A percentile compares a stretch with the other conserved stretches of the same genome.
Evolutionary conservation across 2,113 vertebrate species (phyloP).

Genomic region (Pseudopipra pipra): DNA sequence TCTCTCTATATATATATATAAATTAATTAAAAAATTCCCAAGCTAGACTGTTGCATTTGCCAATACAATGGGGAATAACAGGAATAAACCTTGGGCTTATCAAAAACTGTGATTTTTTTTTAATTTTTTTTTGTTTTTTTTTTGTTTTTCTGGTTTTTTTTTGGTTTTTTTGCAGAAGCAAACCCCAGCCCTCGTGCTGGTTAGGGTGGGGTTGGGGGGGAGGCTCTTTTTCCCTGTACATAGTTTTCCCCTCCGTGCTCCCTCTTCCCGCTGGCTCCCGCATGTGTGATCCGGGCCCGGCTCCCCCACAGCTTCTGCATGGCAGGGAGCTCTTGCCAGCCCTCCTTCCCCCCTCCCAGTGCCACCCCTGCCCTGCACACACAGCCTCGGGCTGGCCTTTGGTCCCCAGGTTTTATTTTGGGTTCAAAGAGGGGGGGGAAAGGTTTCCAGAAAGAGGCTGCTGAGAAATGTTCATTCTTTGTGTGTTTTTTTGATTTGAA

Average conservation of each 20-base stretch:
- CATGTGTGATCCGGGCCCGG: conserved; percentile 7
- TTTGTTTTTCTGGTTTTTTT: no score
- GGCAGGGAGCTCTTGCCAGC: conserved; percentile 52
- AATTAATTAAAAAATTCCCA: background rate
- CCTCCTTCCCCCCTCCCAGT: background rate
- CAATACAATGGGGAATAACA: conserved; percentile 24
- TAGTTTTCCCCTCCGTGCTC: background rate
- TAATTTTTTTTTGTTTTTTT: no score
- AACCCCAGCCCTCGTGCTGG: no score
- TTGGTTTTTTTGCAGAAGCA: background rate
- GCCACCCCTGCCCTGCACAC: background rate
- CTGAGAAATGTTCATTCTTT: background rate
- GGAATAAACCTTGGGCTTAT: conserved; percentile 4
- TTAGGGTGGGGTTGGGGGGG: conserved; percentile 37
- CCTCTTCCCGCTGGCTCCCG: background rate
- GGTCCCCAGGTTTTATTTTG: accelerated
- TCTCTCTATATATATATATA: background rate
- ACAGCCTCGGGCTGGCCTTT: background rate
- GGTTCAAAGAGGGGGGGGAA: background rate
- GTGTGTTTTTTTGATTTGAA: background rate
- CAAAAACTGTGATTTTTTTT: conserved; percentile 53
- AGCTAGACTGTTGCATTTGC: conserved; percentile 63
- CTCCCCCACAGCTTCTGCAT: conserved; percentile 79
- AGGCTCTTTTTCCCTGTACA: conserved; percentile 32
- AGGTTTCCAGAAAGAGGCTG: background rate